Conservation (phyloP, 2,888 invertebrate species). For the Thumatha senex region DNA sequence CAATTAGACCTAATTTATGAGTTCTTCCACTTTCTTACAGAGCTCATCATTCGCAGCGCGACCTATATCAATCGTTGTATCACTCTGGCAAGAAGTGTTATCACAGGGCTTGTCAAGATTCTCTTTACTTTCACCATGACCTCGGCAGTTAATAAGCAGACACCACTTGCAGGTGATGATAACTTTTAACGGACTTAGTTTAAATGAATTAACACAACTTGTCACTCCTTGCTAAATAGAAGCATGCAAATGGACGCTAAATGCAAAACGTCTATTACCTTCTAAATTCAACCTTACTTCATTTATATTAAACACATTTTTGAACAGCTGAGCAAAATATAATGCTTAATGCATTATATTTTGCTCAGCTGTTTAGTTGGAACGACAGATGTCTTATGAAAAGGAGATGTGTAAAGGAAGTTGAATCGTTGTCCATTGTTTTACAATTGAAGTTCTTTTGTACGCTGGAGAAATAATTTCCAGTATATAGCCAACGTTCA, state of each 20-base stretch:
- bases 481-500: constrained; percentile 9
- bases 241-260: constrained; percentile 33
- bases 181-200: constrained; percentile 18
- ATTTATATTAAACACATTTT: neutral
- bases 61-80: no score
- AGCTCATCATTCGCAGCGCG: no score
- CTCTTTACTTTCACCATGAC: no score
- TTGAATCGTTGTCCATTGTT: neutral
- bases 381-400: constrained; percentile 7
- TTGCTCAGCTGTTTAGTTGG: constrained; percentile 1
- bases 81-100: no score
- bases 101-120: no score
- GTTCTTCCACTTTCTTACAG: no score
- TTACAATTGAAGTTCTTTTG: neutral
- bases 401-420: neutral
- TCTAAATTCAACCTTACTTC: neutral
- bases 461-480: constrained; percentile 10
- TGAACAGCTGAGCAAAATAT: neutral
- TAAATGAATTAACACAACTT: constrained; percentile 55
- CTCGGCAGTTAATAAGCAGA: no score
- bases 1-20: no score
- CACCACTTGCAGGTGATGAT: no score
- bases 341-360: no score
- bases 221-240: constrained; percentile 29
- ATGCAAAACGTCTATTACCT: constrained; percentile 14